A percentile compares a stretch with the other conserved stretches of the same genome.
Conservation (phyloP, 2,113 vertebrate species). For the Cavia aperea region DNA sequence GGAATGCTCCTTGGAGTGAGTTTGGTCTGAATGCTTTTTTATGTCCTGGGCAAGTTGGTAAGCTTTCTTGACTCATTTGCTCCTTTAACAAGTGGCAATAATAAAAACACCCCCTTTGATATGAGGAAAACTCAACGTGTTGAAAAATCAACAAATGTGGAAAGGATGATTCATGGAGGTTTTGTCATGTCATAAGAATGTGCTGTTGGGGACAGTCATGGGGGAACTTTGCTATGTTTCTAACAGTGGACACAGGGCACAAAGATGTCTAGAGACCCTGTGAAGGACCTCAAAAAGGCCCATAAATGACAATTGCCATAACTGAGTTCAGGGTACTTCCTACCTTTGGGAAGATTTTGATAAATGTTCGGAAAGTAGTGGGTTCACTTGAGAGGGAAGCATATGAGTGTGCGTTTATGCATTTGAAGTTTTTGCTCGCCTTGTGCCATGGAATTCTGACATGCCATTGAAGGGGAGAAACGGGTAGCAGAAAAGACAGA, state of each 20-base stretch:
- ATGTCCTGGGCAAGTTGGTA: background rate
- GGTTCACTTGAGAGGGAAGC: slow-evolving; percentile 8
- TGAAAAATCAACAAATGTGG: slow-evolving; percentile 19
- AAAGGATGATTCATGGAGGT: slow-evolving; percentile 41
- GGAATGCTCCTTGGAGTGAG: background rate
- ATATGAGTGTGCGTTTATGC: slow-evolving; percentile 15
- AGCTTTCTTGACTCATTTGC: slow-evolving; percentile 50
- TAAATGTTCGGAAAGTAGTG: slow-evolving; percentile 11
- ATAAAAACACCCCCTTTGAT: background rate
- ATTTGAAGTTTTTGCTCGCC: slow-evolving; percentile 8
- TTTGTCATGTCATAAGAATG: slow-evolving; percentile 54
- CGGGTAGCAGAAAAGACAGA: background rate
- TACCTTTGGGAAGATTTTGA: background rate
- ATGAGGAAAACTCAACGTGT: background rate
- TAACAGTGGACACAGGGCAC: background rate
- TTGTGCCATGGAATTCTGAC: background rate
- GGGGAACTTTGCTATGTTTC: slow-evolving; percentile 21
- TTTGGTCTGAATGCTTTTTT: background rate
- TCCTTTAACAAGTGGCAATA: background rate
- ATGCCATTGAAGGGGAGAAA: background rate
- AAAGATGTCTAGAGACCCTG: background rate
- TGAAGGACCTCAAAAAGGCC: background rate
- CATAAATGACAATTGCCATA: background rate
- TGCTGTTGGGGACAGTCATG: slow-evolving; percentile 23
- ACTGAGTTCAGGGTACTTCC: background rate